These are phyloP conservation scores for Anadara kagoshimensis DNA, from an alignment of 1,140 invertebrate genomes.

Conservation along the genomic window DNA sequence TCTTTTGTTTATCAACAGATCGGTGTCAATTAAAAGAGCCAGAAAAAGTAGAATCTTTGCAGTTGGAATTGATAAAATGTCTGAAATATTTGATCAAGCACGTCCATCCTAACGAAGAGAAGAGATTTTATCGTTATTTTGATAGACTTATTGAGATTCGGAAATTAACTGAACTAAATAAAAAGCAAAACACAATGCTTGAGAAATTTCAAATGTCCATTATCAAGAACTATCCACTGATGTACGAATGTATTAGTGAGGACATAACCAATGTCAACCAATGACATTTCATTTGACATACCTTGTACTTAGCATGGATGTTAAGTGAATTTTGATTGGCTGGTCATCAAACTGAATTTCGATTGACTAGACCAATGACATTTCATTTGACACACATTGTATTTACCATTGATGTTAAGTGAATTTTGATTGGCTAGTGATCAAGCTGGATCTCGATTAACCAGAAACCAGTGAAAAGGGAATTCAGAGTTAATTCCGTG, in stretches of 20 bases:
- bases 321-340: too few relatives aligned
- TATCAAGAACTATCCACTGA: conserved; percentile 35
- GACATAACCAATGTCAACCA: too few relatives aligned
- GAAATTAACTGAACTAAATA: conserved; percentile 50
- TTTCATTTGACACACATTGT: too few relatives aligned
- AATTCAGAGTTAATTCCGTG: too few relatives aligned
- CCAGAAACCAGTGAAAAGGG: too few relatives aligned
- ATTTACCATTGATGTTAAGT: too few relatives aligned
- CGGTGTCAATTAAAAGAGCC: conserved; percentile 42
- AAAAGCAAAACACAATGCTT: conserved; percentile 35
- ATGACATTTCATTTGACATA: too few relatives aligned
- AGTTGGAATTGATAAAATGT: conserved; percentile 52
- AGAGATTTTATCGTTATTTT: conserved; percentile 47
- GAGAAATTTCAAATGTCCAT: conserved; percentile 42
- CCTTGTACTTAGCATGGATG: too few relatives aligned
- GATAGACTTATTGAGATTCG: conserved; percentile 44
- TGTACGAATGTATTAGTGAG: conserved; percentile 36
- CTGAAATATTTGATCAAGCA: conserved; percentile 47
- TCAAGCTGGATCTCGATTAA: too few relatives aligned
- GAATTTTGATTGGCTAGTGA: too few relatives aligned
- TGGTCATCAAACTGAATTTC: too few relatives aligned
- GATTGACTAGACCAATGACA: too few relatives aligned
- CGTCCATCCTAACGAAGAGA: conserved; percentile 37
- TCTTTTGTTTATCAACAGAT: conserved; percentile 34
- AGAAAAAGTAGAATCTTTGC: conserved; percentile 50